These are phyloP conservation scores for Drosophila anceps DNA, from an alignment of 2,888 invertebrate species.

Conservation along the genomic window DNA sequence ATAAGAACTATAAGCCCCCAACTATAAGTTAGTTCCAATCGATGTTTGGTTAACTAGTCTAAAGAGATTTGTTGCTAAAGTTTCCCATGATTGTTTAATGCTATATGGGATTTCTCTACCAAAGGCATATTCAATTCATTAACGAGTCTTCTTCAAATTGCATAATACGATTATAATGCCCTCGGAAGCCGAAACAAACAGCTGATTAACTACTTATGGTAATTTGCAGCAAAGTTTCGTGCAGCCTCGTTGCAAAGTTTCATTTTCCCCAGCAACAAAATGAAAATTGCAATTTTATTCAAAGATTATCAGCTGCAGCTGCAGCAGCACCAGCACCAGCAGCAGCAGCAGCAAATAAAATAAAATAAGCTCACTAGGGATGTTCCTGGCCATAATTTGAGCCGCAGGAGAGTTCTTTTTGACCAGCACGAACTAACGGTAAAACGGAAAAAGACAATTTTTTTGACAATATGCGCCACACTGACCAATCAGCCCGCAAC, in stretches of 20 bases:
- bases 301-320: conserved; percentile 1
- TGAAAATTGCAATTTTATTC: conserved; percentile 4
- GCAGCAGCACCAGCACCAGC: no score
- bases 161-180: background rate
- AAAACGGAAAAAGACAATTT: background rate
- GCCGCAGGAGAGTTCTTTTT: background rate
- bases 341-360: background rate
- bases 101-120: no score
- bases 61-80: background rate
- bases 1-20: background rate
- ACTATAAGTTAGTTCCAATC: no score
- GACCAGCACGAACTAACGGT: background rate
- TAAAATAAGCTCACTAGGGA: background rate
- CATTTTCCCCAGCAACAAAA: conserved; percentile 3
- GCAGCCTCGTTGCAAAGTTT: conserved; percentile 4
- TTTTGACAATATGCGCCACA: conserved; percentile 1
- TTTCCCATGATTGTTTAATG: no score
- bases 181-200: background rate
- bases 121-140: background rate
- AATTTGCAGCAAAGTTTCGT: conserved; percentile 19
- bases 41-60: no score
- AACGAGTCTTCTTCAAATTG: background rate
- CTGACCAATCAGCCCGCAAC: background rate
- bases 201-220: conserved; percentile 25
- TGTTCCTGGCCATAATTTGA: background rate